Percentiles rank a stretch among this genome's conserved stretches.
phyloP scores from a whole-genome alignment of 2,888 invertebrate genomes.

The Sialis lutaria region DNA sequence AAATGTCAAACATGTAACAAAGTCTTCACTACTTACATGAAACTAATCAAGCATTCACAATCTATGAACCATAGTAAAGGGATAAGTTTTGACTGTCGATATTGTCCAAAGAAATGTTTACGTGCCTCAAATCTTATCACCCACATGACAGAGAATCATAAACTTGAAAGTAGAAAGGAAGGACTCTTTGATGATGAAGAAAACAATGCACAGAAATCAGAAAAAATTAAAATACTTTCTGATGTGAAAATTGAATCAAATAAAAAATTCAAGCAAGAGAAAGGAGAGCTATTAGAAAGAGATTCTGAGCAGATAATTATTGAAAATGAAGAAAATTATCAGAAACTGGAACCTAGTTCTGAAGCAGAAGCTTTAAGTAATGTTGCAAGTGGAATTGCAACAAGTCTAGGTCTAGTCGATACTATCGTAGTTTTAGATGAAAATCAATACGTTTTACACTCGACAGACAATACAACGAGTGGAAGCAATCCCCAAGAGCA shows the following conservation, averaged over 20 bases:
- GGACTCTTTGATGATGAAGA: slow-evolving; percentile 36
- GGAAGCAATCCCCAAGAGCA: slow-evolving; percentile 10
- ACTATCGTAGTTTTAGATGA: slow-evolving; percentile 38
- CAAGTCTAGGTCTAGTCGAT: slow-evolving; percentile 35
- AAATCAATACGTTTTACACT: slow-evolving; percentile 34
- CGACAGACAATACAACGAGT: slow-evolving; percentile 14
- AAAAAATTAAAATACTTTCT: slow-evolving; percentile 34
- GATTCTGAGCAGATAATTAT: slow-evolving; percentile 6
- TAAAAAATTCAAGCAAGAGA: slow-evolving; percentile 7
- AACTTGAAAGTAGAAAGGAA: slow-evolving; percentile 41
- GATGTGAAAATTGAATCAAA: slow-evolving; percentile 17
- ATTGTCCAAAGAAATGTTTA: slow-evolving; percentile 56
- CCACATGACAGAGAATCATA: slow-evolving; percentile 49
- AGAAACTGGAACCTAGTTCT: slow-evolving; percentile 28
- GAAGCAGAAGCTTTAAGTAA: slow-evolving; percentile 35
- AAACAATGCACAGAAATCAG: slow-evolving; percentile 27
- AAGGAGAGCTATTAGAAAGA: slow-evolving; percentile 13
- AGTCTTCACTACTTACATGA: slow-evolving; percentile 23
- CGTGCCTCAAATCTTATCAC: slow-evolving; percentile 51
- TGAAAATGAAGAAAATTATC: background rate
- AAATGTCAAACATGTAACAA: slow-evolving; percentile 37
- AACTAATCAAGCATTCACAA: slow-evolving; percentile 5
- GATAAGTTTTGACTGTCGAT: slow-evolving; percentile 39
- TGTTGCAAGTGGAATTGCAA: slow-evolving; percentile 36
- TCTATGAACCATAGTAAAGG: slow-evolving; percentile 9